Conservation (phyloP, 2,113 vertebrate species). For the Recurvirostra avosetta region DNA sequence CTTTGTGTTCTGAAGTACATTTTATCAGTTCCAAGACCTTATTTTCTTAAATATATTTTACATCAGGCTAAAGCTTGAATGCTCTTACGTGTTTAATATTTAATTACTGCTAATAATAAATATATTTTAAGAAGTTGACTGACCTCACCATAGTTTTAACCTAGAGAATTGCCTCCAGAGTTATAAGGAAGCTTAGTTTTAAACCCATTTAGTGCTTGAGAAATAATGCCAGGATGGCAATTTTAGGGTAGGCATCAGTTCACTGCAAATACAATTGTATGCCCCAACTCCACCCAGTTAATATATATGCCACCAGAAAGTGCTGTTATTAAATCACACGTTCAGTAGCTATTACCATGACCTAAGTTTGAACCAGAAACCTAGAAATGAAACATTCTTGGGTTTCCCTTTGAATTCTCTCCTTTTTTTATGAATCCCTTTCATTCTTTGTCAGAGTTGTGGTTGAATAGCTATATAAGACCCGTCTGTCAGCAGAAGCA, state of each 20-base stretch:
- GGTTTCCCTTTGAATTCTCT: constrained; percentile 48
- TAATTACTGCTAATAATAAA: background rate
- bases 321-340: constrained; percentile 9
- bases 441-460: constrained; percentile 50
- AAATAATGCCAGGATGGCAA: background rate
- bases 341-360: constrained; percentile 23
- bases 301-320: background rate
- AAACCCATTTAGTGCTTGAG: background rate
- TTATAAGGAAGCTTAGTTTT: background rate
- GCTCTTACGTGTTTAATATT: background rate
- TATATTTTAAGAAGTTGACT: background rate
- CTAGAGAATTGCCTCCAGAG: background rate
- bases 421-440: background rate
- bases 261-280: background rate
- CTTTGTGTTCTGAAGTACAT: background rate
- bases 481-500: constrained; percentile 50
- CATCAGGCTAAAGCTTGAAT: background rate
- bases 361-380: constrained; percentile 57
- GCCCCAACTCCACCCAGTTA: background rate
- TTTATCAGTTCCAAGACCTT: background rate
- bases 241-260: background rate
- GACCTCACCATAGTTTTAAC: background rate
- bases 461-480: background rate
- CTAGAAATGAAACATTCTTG: constrained; percentile 54
- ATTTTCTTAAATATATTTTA: background rate